These are phyloP conservation scores for Ceyx melanurus DNA, from an alignment of 2,113 vertebrate species.

Conservation along the genomic window DNA sequence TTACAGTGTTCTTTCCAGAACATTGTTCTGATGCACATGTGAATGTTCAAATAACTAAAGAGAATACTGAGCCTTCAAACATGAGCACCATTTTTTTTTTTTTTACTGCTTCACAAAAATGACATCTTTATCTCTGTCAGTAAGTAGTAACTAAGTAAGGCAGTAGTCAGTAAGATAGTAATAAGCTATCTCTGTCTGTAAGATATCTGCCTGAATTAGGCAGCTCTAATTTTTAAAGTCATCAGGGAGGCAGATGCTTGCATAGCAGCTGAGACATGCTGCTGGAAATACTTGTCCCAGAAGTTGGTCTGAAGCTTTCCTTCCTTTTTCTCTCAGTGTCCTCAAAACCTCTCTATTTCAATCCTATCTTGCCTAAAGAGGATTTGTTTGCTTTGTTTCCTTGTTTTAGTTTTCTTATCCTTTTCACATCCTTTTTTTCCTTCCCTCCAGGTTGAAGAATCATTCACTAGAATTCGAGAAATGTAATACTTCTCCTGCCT, in stretches of 20 bases:
- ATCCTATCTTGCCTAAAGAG: background rate
- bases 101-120: background rate
- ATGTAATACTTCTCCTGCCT: fast-evolving
- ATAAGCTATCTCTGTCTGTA: background rate
- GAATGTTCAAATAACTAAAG: background rate
- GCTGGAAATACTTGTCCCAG: background rate
- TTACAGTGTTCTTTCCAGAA: background rate
- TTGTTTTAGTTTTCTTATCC: background rate
- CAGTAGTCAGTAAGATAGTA: background rate
- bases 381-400: fast-evolving
- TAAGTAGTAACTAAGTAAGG: too few relatives aligned
- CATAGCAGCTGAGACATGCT: background rate
- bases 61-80: background rate
- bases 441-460: background rate
- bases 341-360: background rate
- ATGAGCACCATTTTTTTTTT: fast-evolving
- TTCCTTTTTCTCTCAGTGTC: background rate
- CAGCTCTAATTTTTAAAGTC: background rate
- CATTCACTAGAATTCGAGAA: background rate
- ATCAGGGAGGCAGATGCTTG: background rate
- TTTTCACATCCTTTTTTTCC: background rate
- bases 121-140: background rate
- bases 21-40: background rate
- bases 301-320: background rate
- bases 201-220: background rate